Evolutionary conservation across 2,888 invertebrate species (phyloP), one percentile per base, ranked within the genome.

Genomic region (Epistrophe eligans): DNA sequence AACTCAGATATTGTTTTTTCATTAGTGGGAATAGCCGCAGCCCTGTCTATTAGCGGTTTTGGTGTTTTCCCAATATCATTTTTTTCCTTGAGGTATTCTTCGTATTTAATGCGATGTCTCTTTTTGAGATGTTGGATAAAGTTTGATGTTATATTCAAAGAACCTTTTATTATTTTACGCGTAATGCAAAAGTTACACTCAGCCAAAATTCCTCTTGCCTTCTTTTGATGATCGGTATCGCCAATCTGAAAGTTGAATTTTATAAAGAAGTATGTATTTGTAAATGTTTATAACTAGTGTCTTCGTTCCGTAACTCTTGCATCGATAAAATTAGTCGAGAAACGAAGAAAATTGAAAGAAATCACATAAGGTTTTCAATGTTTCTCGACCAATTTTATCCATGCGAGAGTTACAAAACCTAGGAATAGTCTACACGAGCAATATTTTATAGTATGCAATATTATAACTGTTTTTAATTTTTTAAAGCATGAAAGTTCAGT

Each of bases 111-210:
- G 24, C 45, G 71, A 38, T 84, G 84, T n/a, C 57, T 60, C 8
- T 32, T 55, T 58, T 76, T 80, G 1, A 84, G 50, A 50, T 84
- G 84, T 67, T 76, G 71, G 6, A 84, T 48, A n/a, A 84, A 84
- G 43, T 84, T 84, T n/a, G 84, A 84, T 8, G 81, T 72, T 5
- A 81, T 81, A 43, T 72, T 77, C 4, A 84, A 15, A 3, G 84
- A 72, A 9, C 84, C 84, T 58, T 60, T 80, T 38, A 84, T 66
- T 2, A 52, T 32, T 15, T 72, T 84, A 17, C 24, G 50, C 10
- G 50, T 38, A 4, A 15, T 28, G 17, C 84, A 84, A 15, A 84
- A 72, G 35, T 72, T 76, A 13, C 84, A 84, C 10, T 71, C 57
- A 7, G 81, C 84, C 7, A 80, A 19, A 40, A 81, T 60, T 38